Percentiles rank a stretch among this genome's conserved stretches.
Evolutionary conservation across 2,113 vertebrate species (phyloP).

Genomic region (Salvator merianae): DNA sequence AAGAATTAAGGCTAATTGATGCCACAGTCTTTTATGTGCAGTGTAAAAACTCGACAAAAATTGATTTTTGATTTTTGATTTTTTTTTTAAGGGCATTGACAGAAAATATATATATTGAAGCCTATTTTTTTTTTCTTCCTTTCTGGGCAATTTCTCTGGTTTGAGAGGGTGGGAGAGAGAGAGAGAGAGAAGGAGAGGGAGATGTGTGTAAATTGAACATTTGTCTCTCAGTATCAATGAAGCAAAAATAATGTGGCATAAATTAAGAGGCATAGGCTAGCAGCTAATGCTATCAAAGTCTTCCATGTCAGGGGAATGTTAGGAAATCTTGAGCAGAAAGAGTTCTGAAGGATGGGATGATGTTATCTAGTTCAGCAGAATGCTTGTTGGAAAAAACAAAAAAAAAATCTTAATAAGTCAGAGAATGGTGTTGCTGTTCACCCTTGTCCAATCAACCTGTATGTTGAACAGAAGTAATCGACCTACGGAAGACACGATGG

Average conservation of each 20-base stretch:
- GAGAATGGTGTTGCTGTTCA: background rate
- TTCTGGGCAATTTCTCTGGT: conserved; percentile 48
- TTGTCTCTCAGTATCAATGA: conserved; percentile 52
- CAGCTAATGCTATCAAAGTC: conserved; percentile 65
- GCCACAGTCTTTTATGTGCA: conserved; percentile 90
- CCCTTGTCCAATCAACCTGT: background rate
- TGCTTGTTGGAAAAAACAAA: background rate
- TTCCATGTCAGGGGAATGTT: conserved; percentile 41
- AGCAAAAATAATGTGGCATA: conserved; percentile 59
- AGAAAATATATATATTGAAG: conserved; percentile 54
- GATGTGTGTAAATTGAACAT: conserved; percentile 61
- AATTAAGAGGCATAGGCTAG: conserved; percentile 53
- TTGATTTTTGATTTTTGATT: conserved; percentile 76
- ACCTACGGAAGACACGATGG: background rate
- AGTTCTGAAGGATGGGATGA: conserved; percentile 25
- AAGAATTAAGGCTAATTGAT: conserved; percentile 91
- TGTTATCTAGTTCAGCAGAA: conserved; percentile 31
- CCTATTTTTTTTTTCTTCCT: background rate
- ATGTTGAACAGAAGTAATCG: background rate
- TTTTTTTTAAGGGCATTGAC: conserved; percentile 67
- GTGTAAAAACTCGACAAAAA: conserved; percentile 76
- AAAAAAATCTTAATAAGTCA: background rate
- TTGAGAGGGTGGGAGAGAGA: conserved; percentile 36
- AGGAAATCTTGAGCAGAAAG: conserved; percentile 45
- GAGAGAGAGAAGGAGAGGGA: conserved; percentile 53